Conservation (phyloP, 2,113 vertebrate species). For the Cottus gobio region DNA sequence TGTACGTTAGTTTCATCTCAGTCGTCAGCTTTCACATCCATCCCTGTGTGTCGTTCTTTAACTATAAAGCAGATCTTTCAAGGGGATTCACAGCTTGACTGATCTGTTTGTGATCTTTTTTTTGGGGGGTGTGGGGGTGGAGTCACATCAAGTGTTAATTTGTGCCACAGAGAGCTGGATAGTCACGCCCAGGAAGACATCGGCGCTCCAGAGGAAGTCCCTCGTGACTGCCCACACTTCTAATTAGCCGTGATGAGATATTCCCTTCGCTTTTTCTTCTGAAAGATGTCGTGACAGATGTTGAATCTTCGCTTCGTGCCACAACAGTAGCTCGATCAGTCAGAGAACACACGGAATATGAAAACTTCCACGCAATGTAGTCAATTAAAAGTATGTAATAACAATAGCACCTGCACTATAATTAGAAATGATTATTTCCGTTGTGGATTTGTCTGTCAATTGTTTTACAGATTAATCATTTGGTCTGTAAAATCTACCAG, state of each 20-base stretch:
- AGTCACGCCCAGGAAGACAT: constrained; percentile 40
- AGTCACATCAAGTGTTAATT: constrained; percentile 15
- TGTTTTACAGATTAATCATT: background rate
- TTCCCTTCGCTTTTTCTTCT: background rate
- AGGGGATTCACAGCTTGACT: background rate
- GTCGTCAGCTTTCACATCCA: background rate
- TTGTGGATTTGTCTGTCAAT: background rate
- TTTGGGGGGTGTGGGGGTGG: too few species aligned
- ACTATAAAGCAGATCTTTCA: constrained; percentile 17
- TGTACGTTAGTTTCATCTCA: background rate
- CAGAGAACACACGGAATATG: constrained; percentile 2
- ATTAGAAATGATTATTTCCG: background rate
- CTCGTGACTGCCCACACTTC: constrained; percentile 15
- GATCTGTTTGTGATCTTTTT: constrained; percentile 14
- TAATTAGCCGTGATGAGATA: constrained; percentile 42
- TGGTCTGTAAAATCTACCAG: background rate
- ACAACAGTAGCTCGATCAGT: background rate
- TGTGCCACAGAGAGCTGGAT: constrained; percentile 37
- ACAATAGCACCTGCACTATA: constrained; percentile 1
- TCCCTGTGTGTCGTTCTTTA: constrained; percentile 1
- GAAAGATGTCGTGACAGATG: constrained; percentile 23
- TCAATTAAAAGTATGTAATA: background rate
- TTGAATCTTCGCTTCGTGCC: constrained; percentile 20
- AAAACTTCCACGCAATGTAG: background rate
- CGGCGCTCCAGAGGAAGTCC: constrained; percentile 29